These are phyloP conservation scores for Mormyrus hasselquistii DNA, from an alignment of 2,797 vertebrate species.

Conservation along the genomic window DNA sequence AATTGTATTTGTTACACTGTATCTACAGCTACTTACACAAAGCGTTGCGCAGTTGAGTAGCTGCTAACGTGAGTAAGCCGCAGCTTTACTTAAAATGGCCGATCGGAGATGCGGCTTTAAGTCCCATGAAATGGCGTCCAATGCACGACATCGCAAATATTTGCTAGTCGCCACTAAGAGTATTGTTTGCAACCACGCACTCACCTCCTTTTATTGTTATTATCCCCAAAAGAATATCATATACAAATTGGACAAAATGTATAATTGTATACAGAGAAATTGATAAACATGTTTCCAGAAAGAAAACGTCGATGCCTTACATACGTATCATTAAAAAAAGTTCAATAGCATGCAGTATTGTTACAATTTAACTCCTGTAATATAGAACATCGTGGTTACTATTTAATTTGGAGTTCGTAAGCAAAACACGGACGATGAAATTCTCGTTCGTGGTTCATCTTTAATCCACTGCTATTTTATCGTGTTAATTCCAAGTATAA, in stretches of 20 bases:
- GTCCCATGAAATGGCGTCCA: conserved; percentile 33
- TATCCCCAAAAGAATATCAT: neutral
- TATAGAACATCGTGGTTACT: neutral
- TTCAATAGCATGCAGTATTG: neutral
- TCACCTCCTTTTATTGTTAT: conserved; percentile 8
- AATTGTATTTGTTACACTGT: neutral
- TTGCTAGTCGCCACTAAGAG: neutral
- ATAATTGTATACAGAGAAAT: neutral
- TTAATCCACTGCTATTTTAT: conserved; percentile 10
- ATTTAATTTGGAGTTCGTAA: neutral
- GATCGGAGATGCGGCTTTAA: conserved; percentile 7
- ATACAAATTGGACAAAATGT: neutral
- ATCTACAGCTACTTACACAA: neutral
- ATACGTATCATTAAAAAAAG: neutral
- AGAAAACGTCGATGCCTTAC: neutral
- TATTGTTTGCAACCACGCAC: neutral
- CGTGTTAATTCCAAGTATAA: neutral
- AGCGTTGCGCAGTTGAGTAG: neutral
- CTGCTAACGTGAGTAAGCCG: neutral
- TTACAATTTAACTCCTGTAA: neutral
- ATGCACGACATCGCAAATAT: neutral
- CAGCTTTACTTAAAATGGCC: conserved; percentile 35
- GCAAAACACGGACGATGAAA: neutral
- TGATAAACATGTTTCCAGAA: neutral
- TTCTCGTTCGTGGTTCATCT: neutral